Conservation (phyloP, 2,888 invertebrate species). For the Melangyna quadrimaculata region DNA sequence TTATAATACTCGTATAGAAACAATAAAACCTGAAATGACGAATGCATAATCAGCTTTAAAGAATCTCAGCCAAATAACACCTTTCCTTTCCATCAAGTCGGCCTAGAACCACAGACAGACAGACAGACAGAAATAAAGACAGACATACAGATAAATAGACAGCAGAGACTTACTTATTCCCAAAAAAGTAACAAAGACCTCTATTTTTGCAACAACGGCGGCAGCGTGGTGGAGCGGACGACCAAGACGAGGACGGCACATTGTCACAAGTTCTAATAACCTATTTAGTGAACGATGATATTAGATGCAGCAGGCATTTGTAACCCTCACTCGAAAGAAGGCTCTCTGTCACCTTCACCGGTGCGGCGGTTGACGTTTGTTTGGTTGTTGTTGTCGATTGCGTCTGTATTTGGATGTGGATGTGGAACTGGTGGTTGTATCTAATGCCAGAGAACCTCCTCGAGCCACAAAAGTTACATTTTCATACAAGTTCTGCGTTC, state of each 20-base stretch:
- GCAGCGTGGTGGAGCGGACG: no score
- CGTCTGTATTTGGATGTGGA: slow-evolving; percentile 16
- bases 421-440: slow-evolving; percentile 18
- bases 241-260: slow-evolving; percentile 18
- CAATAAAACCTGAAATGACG: slow-evolving; percentile 26
- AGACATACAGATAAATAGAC: background rate
- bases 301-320: slow-evolving; percentile 46
- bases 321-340: slow-evolving; percentile 28
- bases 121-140: background rate
- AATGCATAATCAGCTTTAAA: slow-evolving; percentile 47
- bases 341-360: slow-evolving; percentile 50
- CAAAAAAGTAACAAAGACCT: slow-evolving; percentile 15
- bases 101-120: slow-evolving; percentile 10
- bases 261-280: slow-evolving; percentile 70
- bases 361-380: background rate
- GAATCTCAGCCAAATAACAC: slow-evolving; percentile 49
- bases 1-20: no score
- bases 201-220: background rate
- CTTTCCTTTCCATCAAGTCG: slow-evolving; percentile 46
- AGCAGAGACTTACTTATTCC: background rate
- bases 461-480: background rate
- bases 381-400: background rate
- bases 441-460: slow-evolving; percentile 10
- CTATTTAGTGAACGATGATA: slow-evolving; percentile 65
- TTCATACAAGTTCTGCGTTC: slow-evolving; percentile 6